Percentiles rank a stretch among this genome's conserved stretches.
Conservation (phyloP, 2,797 vertebrate genomes). For the Epinephelus coioides region DNA sequence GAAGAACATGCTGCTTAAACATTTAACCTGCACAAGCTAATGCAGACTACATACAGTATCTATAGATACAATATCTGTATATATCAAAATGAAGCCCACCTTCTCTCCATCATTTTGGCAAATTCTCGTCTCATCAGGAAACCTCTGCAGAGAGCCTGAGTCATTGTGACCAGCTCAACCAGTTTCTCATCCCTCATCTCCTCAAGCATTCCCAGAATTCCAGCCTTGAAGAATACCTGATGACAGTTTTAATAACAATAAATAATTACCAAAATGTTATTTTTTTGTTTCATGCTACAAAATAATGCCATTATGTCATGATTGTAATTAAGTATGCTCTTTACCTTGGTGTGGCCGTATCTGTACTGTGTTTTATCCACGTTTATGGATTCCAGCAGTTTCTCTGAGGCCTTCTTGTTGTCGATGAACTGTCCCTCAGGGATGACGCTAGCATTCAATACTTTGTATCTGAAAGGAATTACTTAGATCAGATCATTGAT, state of each 20-base stretch:
- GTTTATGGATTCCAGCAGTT: constrained; percentile 89
- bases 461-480: constrained; percentile 85
- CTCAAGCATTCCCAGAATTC: constrained; percentile 88
- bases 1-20: not conserved
- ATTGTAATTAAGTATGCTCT: not conserved
- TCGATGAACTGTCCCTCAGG: constrained; percentile 93
- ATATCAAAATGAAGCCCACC: constrained; percentile 73
- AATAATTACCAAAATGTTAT: not conserved
- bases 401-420: constrained; percentile 94
- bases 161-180: constrained; percentile 88
- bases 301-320: not conserved
- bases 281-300: not conserved
- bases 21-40: not conserved
- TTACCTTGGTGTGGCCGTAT: constrained; percentile 92
- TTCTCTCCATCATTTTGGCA: constrained; percentile 88
- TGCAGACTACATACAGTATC: not conserved
- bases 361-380: constrained; percentile 90
- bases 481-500: constrained; percentile 2
- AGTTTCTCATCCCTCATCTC: constrained; percentile 93
- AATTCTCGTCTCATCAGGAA: constrained; percentile 89
- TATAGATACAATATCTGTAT: not conserved
- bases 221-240: constrained; percentile 92
- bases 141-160: constrained; percentile 88
- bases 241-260: not conserved
- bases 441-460: constrained; percentile 92